Percentiles rank a stretch among this genome's conserved stretches.
Conservation (phyloP, 2,797 vertebrate genomes). For the Vireo griseus region DNA sequence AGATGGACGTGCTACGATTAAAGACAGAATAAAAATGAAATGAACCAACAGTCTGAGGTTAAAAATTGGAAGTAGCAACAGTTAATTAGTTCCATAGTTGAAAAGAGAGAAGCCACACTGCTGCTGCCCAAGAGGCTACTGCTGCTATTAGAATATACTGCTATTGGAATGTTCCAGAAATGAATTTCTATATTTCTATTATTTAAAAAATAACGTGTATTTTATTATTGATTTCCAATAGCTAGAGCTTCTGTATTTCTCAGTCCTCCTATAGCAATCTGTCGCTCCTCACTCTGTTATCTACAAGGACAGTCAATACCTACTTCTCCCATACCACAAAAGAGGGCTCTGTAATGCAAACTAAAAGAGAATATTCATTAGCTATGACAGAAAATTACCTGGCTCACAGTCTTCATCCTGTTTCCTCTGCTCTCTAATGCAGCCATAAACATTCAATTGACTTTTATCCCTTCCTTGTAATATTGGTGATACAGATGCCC, state of each 20-base stretch:
- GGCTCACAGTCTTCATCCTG: not conserved
- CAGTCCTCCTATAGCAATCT: not conserved
- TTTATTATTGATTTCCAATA: not conserved
- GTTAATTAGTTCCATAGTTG: constrained; percentile 40
- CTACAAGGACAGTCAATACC: not conserved
- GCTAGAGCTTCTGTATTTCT: not conserved
- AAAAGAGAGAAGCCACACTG: constrained; percentile 31
- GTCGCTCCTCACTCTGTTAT: not conserved
- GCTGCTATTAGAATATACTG: not conserved
- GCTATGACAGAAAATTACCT: not conserved
- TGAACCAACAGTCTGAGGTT: constrained; percentile 50
- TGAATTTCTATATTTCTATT: not conserved
- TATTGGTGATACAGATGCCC: not conserved
- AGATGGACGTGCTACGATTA: constrained; percentile 50
- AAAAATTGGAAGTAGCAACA: constrained; percentile 59
- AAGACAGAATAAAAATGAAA: constrained; percentile 67
- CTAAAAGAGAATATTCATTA: not conserved
- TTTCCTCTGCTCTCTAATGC: not conserved
- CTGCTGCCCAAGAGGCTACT: constrained; percentile 16
- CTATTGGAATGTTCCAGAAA: not conserved
- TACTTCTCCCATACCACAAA: not conserved
- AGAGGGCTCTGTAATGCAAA: not conserved
- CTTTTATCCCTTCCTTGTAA: not conserved
- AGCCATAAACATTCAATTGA: not conserved
- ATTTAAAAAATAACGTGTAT: not conserved